Base-by-base conservation (phyloP, 2,888 invertebrate genomes). In the Lycophotia porphyrea region DNA sequence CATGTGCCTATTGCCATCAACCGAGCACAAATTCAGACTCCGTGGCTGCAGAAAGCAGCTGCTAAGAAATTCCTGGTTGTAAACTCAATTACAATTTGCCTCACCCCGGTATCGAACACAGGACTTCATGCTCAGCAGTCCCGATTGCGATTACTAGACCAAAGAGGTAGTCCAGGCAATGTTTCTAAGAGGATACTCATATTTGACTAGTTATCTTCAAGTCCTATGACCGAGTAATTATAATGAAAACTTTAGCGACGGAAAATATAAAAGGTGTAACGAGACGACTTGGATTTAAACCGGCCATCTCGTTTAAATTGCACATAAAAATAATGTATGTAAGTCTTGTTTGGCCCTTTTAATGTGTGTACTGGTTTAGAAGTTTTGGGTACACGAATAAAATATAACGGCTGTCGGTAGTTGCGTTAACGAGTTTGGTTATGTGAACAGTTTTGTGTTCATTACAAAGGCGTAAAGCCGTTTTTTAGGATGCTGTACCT, bases 251-350 rank as follows among this genome's bases (percentile, higher is more conserved):
- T 78, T 74, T 65, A 78, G 74, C 70, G 64, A 58, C 24, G 24
- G 49, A 49, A 68, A 64, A 79, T 55, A 24, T 65, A 44, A 66
- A 60, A 55, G 65, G 44, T 65, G 31, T 78, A 77, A 85, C 44
- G 52, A 71, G 71, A 47, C 18, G 66, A 69, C 69, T 79, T 81
- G 78, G 81, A 88, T 88, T 80, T 85, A 82, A 86, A 87, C 68
- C 58, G 80, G 71, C 69, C 81, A 52, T 61, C 76, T 74, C 74
- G 78, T 84, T 87, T 84, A 76, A 78, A 85, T 82, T 80, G 49
- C 67, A 74, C 73, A 81, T 80, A 74, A 86, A 86, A 84, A 84
- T 85, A 87, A 85, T 85, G 81, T 77, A 34, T 80, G 82, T 78
- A 58, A 24, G 74, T 39, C 66, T 82, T 66, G 64, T 80, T 77